Percentiles rank a stretch among this genome's conserved stretches.
Conservation (phyloP, 2,888 invertebrate genomes). For the Aphidius colemani region DNA sequence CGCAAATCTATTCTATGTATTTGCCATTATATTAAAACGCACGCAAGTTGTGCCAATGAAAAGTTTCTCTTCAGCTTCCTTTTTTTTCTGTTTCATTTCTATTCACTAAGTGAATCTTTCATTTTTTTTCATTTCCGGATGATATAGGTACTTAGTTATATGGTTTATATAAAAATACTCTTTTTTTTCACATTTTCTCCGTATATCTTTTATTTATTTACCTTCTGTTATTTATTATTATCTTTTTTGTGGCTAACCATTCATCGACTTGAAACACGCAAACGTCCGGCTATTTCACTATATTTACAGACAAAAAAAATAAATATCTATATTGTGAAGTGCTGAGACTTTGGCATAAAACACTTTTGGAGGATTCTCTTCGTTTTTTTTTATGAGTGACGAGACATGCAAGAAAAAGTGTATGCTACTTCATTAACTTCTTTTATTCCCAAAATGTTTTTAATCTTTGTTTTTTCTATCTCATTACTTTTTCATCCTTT, state of each 20-base stretch:
- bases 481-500: constrained; percentile 10
- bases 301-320: too few relatives aligned
- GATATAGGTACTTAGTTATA: background rate
- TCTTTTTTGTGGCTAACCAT: constrained; percentile 8
- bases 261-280: constrained; percentile 20
- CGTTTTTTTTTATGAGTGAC: constrained; percentile 12
- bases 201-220: background rate
- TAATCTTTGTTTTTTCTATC: constrained; percentile 6
- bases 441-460: constrained; percentile 10
- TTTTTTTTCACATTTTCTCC: background rate
- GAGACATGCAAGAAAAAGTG: constrained; percentile 18
- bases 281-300: constrained; percentile 20
- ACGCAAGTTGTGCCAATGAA: too few relatives aligned
- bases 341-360: background rate
- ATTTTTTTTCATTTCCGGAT: constrained; percentile 7
- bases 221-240: constrained; percentile 5
- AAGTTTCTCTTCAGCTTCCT: background rate
- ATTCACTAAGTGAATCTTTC: constrained; percentile 10
- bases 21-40: too few relatives aligned
- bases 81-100: constrained; percentile 11
- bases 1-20: too few relatives aligned
- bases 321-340: too few relatives aligned
- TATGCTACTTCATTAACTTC: background rate
- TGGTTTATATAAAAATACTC: background rate
- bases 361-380: constrained; percentile 13